phyloP scores from a whole-genome alignment of 2,797 vertebrate genomes.

The Eurystomus glaucurus region DNA sequence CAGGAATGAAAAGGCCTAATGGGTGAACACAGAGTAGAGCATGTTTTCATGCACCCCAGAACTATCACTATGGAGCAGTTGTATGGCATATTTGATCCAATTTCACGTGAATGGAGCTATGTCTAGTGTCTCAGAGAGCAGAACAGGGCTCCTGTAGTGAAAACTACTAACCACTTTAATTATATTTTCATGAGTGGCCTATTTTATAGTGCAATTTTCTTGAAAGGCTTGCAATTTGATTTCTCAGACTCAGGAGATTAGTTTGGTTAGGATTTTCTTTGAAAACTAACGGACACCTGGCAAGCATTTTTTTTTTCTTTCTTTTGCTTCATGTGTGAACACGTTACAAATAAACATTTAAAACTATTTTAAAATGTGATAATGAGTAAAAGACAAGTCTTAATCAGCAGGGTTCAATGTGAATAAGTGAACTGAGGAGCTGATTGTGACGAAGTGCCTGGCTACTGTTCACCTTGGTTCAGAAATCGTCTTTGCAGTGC shows the following conservation, averaged over 20 bases:
- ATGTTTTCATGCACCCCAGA: conserved; percentile 51
- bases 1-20: conserved; percentile 24
- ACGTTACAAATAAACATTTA: background rate
- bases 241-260: conserved; percentile 21
- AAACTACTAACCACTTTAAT: conserved; percentile 56
- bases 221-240: conserved; percentile 33
- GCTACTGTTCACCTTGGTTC: background rate
- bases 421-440: background rate
- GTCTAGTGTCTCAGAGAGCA: conserved; percentile 21
- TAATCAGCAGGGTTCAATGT: background rate
- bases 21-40: background rate
- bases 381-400: background rate
- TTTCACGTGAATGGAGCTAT: conserved; percentile 54
- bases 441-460: background rate
- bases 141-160: conserved; percentile 43
- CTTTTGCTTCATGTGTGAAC: background rate
- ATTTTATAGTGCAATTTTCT: conserved; percentile 60
- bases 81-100: conserved; percentile 41
- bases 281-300: background rate
- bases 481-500: background rate
- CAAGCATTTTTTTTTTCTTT: background rate
- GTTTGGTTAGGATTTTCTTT: conserved; percentile 1
- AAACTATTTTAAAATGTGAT: background rate
- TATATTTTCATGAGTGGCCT: conserved; percentile 43
- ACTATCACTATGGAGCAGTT: conserved; percentile 25